Conservation (phyloP, 92 coral and sea anemone species). For the Umimayanthus kanabou region DNA sequence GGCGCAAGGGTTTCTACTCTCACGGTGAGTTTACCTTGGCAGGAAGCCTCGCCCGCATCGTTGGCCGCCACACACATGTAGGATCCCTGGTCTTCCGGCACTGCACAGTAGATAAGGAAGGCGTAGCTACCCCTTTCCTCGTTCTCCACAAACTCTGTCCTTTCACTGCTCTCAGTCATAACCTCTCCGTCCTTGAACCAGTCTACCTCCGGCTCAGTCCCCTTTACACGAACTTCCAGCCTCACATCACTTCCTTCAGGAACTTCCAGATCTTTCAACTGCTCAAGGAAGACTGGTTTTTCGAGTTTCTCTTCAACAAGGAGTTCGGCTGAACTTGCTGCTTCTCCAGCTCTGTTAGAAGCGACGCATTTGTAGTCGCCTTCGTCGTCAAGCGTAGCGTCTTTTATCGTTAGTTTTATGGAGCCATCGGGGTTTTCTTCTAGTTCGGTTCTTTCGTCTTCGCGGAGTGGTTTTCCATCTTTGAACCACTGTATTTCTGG, state of each 20-base stretch:
- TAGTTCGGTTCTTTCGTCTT: conserved; percentile 64
- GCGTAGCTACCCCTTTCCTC: conserved; percentile 68
- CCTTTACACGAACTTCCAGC: conserved; percentile 83
- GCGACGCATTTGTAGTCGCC: conserved; percentile 55
- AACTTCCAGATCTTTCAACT: conserved; percentile 63
- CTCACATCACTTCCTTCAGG: conserved; percentile 61
- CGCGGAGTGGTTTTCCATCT: conserved; percentile 65
- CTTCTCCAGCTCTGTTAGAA: conserved; percentile 71
- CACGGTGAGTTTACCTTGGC: conserved; percentile 60
- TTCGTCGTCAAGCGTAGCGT: conserved; percentile 6
- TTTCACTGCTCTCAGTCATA: conserved; percentile 64
- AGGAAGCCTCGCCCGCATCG: conserved; percentile 67
- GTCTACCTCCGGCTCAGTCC: conserved; percentile 75
- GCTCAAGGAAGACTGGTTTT: conserved; percentile 62
- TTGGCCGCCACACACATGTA: conserved; percentile 83
- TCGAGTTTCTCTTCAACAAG: conserved; percentile 62
- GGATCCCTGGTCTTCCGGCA: conserved; percentile 73
- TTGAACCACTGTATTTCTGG: conserved; percentile 79
- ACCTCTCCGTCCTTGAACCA: conserved; percentile 84
- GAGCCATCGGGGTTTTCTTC: conserved; percentile 67
- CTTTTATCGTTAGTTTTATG: conserved; percentile 26
- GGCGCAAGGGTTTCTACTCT: conserved; percentile 63
- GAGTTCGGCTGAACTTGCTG: conserved; percentile 69
- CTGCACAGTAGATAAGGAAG: conserved; percentile 60
- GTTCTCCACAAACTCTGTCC: conserved; percentile 66